Evolutionary conservation across 2,113 vertebrate species (phyloP).

Genomic region (Pardalotus punctatus): DNA sequence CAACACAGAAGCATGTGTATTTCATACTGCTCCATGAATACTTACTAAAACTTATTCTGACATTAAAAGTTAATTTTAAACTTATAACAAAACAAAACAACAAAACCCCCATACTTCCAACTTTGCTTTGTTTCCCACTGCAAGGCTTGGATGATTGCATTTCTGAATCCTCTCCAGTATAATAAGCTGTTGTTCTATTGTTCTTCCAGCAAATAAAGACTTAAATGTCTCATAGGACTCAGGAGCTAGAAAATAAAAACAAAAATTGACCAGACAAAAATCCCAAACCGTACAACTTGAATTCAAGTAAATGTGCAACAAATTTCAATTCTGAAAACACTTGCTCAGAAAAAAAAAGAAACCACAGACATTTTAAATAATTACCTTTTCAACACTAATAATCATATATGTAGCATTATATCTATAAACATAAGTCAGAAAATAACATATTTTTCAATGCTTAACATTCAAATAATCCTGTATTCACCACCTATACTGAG

Average conservation of each 20-base stretch:
- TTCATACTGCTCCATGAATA: neutral
- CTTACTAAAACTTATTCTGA: neutral
- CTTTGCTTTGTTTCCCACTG: constrained; percentile 88
- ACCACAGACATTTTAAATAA: neutral
- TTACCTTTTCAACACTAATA: neutral
- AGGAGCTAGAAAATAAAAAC: constrained; percentile 74
- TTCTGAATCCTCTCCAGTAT: constrained; percentile 90
- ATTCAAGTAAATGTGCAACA: neutral
- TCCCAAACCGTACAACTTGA: neutral
- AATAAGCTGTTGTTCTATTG: constrained; percentile 80
- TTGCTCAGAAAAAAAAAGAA: neutral
- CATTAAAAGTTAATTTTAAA: neutral
- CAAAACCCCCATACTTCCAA: constrained; percentile 75
- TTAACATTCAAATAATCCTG: neutral
- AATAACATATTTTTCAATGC: neutral
- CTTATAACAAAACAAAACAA: neutral
- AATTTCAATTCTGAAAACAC: neutral
- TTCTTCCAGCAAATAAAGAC: constrained; percentile 76
- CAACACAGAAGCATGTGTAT: neutral
- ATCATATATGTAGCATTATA: neutral
- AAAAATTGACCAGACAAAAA: neutral
- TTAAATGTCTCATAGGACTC: constrained; percentile 78
- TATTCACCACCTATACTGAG: neutral
- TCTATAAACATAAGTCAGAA: neutral
- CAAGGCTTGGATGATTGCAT: constrained; percentile 90